Evolutionary conservation across 2,888 invertebrate genomes (phyloP).

Genomic region (Prionchulus punctatus): DNA sequence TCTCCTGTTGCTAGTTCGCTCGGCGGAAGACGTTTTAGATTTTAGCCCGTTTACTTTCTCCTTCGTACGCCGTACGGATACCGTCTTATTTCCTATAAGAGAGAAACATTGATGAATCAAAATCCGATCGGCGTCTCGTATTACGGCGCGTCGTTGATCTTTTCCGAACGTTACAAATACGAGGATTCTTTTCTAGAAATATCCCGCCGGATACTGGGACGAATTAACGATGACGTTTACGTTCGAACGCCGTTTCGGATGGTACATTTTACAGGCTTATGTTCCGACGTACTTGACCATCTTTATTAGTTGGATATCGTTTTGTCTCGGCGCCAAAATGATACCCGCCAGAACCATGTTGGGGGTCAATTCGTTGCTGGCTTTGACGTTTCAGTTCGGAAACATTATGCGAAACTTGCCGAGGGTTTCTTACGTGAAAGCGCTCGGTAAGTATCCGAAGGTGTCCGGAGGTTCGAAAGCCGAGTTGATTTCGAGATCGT

Average conservation of each 20-base stretch:
- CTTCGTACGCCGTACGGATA: too few relatives aligned
- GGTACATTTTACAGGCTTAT: constrained; percentile 32
- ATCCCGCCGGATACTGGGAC: constrained; percentile 29
- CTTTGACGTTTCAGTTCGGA: constrained; percentile 14
- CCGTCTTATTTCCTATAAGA: too few relatives aligned
- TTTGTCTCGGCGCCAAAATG: constrained; percentile 11
- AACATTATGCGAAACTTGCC: constrained; percentile 13
- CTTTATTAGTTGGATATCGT: constrained; percentile 20
- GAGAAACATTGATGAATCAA: too few relatives aligned
- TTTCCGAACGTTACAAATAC: too few relatives aligned
- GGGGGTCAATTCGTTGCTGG: constrained; percentile 12
- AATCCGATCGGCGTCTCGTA: too few relatives aligned
- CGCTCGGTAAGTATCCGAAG: neutral
- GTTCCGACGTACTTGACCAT: constrained; percentile 30
- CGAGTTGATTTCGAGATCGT: neutral
- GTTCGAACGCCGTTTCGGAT: constrained; percentile 27
- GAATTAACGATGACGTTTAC: constrained; percentile 27
- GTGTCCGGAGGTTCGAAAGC: neutral
- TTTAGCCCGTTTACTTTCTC: too few relatives aligned
- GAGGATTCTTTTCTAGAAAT: constrained; percentile 15
- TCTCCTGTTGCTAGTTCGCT: too few relatives aligned
- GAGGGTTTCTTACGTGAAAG: constrained; percentile 11
- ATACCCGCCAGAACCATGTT: constrained; percentile 14
- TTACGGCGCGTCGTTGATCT: too few relatives aligned
- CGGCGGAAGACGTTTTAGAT: too few relatives aligned